phyloP scores from a whole-genome alignment of 2,797 vertebrate genomes.

The Crenuchus spilurus region DNA sequence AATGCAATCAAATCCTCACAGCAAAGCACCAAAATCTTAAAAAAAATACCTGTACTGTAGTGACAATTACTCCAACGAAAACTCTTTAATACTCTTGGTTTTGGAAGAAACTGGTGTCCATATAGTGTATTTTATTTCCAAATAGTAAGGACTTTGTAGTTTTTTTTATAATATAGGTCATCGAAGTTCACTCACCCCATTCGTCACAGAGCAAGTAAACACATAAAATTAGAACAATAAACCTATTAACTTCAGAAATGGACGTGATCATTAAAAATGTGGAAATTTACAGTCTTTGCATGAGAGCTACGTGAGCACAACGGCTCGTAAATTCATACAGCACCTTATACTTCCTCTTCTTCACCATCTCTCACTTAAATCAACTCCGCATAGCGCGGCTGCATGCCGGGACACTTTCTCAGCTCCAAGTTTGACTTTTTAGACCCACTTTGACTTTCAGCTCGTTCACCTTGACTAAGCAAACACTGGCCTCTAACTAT shows the following conservation, averaged over 20 bases:
- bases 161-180: too few species aligned
- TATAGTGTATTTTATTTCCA: too few species aligned
- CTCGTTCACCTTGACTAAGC: slow-evolving; percentile 43
- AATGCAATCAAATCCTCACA: too few species aligned
- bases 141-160: too few species aligned
- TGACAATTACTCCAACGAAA: too few species aligned
- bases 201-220: not conserved
- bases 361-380: slow-evolving; percentile 26
- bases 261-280: not conserved
- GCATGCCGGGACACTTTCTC: not conserved
- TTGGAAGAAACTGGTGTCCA: too few species aligned
- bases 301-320: not conserved
- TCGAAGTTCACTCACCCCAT: not conserved
- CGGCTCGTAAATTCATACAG: not conserved
- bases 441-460: slow-evolving; percentile 46
- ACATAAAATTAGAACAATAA: not conserved
- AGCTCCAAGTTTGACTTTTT: slow-evolving; percentile 19
- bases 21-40: too few species aligned
- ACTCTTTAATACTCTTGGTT: too few species aligned
- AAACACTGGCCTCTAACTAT: slow-evolving; percentile 40
- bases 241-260: not conserved
- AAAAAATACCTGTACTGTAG: too few species aligned
- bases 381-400: slow-evolving; percentile 8
- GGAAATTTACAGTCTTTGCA: not conserved
- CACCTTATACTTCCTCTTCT: not conserved